Base-by-base conservation (phyloP, 2,113 vertebrate genomes). In the Ia io region DNA sequence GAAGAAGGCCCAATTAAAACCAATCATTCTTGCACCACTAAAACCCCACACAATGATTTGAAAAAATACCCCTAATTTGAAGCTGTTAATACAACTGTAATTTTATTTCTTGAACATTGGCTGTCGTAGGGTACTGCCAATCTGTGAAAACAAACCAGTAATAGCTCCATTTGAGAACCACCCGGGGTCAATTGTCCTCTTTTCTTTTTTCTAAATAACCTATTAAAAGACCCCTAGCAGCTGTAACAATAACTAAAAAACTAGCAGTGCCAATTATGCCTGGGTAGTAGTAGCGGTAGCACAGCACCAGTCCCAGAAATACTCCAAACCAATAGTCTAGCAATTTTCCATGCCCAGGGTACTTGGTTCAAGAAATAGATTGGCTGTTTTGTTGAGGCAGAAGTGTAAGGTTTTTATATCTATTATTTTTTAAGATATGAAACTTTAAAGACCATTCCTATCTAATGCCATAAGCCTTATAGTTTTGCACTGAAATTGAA, bases 141-240 rank as follows among this genome's bases (percentile, higher is more conserved):
- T 96, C 96, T 96, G 42, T 95, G 95, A 97, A 97, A 97, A 96
- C 96, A 97, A 98, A 97, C 97, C 93, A 94, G 95, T 98, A 97
- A 97, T 97, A 97, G 96, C 96, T 69, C 97, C 71, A 95, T 97
- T 98, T 96, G 92, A 96, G 95, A 93, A 95, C 96, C 96, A 96
- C 96, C 96, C 93, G 95, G 96, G 93, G 97, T 89, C 96, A 89
- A 97, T 97, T 97, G 96, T 97, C 95, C 97, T 90, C 96, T 96
- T 97, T 97, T 96, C 96, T 98, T 97, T 96, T 97, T 96, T 80
- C 94, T 92, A 97, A 97, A 97, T 97, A 95, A 96, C 91, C 95
- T 96, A 96, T 96, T 97, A 97, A 97, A 95, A 97, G 96, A 94
- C 85, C 74, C 95, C 91, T 95, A 95, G 91, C 70, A 96, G 94